These are phyloP conservation scores for Lucinisca nassula DNA, from an alignment of 2,888 invertebrate genomes.

Conservation along the genomic window DNA sequence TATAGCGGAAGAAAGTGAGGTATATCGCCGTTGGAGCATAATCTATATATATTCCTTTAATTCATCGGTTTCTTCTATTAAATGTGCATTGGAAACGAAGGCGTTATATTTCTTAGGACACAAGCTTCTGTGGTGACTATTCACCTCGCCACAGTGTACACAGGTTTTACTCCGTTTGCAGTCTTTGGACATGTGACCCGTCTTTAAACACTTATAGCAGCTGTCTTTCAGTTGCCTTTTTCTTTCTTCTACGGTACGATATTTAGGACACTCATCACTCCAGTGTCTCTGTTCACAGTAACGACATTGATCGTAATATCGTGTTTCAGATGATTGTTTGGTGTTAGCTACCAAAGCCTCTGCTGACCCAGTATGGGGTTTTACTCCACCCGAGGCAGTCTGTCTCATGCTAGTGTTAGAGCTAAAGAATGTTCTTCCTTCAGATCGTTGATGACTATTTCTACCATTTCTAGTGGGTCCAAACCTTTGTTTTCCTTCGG, in stretches of 20 bases:
- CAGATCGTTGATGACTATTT: too few species aligned
- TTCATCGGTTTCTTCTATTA: neutral
- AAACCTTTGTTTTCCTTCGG: neutral
- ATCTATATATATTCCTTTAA: too few species aligned
- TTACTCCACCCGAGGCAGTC: too few species aligned
- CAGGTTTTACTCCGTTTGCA: slow-evolving; percentile 31
- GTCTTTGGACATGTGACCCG: slow-evolving; percentile 25
- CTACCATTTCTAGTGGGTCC: neutral
- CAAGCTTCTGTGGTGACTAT: slow-evolving; percentile 27
- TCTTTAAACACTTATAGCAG: slow-evolving; percentile 34
- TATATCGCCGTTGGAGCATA: too few species aligned
- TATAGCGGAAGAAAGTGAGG: too few species aligned
- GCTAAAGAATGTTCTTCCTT: too few species aligned
- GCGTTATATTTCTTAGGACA: slow-evolving; percentile 2
- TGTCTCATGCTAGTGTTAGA: too few species aligned
- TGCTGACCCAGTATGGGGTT: neutral
- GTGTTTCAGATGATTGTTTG: neutral
- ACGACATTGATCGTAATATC: neutral
- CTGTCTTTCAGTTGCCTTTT: slow-evolving; percentile 25
- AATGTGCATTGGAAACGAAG: neutral
- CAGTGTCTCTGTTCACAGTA: too few species aligned
- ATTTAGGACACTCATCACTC: too few species aligned
- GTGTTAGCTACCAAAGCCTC: neutral
- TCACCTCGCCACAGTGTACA: slow-evolving; percentile 29
- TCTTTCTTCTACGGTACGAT: too few species aligned